phyloP scores from a whole-genome alignment of 2,797 vertebrate species.

The Acridotheres tristis region DNA sequence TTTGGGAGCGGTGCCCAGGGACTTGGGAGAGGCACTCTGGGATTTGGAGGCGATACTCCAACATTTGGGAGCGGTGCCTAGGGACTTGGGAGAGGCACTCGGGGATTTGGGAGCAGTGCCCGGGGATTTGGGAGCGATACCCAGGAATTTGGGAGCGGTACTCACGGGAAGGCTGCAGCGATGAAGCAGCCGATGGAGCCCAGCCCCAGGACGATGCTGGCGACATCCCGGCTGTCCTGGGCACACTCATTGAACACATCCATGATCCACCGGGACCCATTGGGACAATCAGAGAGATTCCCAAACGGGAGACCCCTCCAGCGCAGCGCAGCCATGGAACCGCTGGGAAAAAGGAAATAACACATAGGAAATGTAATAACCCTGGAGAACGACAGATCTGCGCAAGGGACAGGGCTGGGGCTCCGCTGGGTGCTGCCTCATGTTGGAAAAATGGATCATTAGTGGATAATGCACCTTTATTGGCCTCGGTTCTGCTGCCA shows the following conservation, averaged over 20 bases:
- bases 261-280: conserved; percentile 89
- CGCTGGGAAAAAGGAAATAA: neutral
- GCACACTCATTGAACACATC: conserved; percentile 85
- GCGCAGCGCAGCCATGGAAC: neutral
- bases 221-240: conserved; percentile 83
- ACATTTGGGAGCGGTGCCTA: neutral
- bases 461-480: neutral
- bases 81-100: rapidly evolving
- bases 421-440: neutral
- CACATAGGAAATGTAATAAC: rapidly evolving
- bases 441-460: neutral
- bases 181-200: conserved; percentile 91
- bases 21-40: rapidly evolving
- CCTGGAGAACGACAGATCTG: rapidly evolving
- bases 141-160: neutral
- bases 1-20: rapidly evolving
- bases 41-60: neutral
- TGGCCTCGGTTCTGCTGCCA: neutral
- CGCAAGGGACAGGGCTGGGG: rapidly evolving
- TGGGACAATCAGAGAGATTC: conserved; percentile 81
- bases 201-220: conserved; percentile 88
- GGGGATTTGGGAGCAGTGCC: neutral
- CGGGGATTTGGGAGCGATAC: neutral
- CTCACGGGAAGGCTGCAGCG: conserved; percentile 90
- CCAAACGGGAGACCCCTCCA: neutral